Base-by-base conservation (phyloP, 1,140 invertebrate genomes). In the Conopomorpha cramerella region DNA sequence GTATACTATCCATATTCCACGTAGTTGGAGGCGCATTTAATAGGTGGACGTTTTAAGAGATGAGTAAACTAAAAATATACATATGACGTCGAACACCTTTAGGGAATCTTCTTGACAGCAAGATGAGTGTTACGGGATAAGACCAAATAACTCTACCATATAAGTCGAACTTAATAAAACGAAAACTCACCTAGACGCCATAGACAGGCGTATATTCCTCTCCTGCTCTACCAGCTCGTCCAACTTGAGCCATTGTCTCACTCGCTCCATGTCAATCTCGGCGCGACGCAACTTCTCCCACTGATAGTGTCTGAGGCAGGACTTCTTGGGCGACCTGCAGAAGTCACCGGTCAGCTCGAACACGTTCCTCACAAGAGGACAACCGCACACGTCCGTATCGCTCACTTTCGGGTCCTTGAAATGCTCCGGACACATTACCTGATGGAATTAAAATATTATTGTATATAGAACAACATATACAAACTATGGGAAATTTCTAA, bases 191-290 rank as follows among this genome's bases (percentile, higher is more conserved):
- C 76, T 79, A 28, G 89, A 92, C 0, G 91, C 86, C 86, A 98
- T 93, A 38, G 89, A 86, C 2, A 88, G 82, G 1, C 93, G 73
- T n/a, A 96, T 89, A 53, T 90, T 89, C 30, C 93, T 78, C 78
- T 98, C 95, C 59, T 96, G 92, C 55, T 98, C 95, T 31, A 96
- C 82, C n/a, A 98, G 77, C 50, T 98, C 95, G 56, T 98, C 96
- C 46, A 98, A 82, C 63, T 93, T 92, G 19, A 98, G 77, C 92
- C 93, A 96, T 77, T 96, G 87, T 0, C 87, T 61, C 0, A 90
- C 87, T 11, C 87, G 68, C 55, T 90, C 87, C 81, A 90, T 82
- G 49, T 90, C 88, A 16, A 89, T 86, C 73, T 97, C 92, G 2
- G 95, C 95, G 34, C 94, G 61, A 1, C 94, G 78, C 34, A 98